phyloP scores from a whole-genome alignment of 2,888 invertebrate genomes.

The Sympetrum striolatum region DNA sequence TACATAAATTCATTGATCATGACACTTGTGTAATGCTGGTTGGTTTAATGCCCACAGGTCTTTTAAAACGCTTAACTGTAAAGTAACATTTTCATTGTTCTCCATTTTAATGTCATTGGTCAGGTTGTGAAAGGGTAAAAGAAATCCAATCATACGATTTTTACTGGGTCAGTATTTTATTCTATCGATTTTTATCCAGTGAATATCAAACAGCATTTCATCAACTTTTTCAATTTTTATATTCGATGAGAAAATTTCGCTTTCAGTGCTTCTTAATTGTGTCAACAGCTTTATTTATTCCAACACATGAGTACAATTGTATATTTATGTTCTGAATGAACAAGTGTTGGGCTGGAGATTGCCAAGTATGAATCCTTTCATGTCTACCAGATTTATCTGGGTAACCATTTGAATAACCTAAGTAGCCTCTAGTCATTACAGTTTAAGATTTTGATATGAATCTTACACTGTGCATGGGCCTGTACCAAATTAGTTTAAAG shows the following conservation, averaged over 20 bases:
- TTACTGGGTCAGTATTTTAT: not conserved
- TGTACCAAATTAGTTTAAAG: not conserved
- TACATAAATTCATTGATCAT: not conserved
- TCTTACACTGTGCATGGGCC: not conserved
- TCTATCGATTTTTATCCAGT: not conserved
- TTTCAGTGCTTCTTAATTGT: not conserved
- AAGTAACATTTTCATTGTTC: not conserved
- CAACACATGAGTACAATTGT: not conserved
- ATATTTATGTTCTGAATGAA: not conserved
- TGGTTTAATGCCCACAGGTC: not conserved
- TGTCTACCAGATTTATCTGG: not conserved
- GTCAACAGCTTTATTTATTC: not conserved
- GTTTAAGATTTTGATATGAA: slow-evolving; percentile 25
- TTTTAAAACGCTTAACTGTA: not conserved
- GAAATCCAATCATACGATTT: not conserved
- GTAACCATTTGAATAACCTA: not conserved
- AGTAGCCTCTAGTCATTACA: not conserved
- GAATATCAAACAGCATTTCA: not conserved
- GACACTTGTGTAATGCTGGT: not conserved
- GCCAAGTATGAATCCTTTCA: not conserved
- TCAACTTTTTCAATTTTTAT: not conserved
- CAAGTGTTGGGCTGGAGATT: not conserved
- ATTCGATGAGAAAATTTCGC: not conserved
- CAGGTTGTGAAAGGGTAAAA: not conserved
- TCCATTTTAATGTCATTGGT: not conserved